Percentiles rank a stretch among this genome's conserved stretches.
Evolutionary conservation across 2,113 vertebrate species (phyloP).

Genomic region (Tetrao urogallus): DNA sequence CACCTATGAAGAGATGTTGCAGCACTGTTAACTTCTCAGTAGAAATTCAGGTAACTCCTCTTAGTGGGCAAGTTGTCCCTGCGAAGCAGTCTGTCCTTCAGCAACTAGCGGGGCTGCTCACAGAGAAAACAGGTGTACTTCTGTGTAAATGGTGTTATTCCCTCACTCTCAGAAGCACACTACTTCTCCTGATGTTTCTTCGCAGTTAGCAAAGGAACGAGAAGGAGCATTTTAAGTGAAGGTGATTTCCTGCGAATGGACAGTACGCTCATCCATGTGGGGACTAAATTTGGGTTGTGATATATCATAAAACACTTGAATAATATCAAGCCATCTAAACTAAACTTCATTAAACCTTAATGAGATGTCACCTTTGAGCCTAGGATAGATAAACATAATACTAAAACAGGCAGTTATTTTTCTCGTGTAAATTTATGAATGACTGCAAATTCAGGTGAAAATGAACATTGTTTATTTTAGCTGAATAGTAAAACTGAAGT

Average conservation of each 20-base stretch:
- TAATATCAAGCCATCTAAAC: not conserved
- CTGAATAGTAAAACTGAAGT: not conserved
- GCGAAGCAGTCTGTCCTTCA: not conserved
- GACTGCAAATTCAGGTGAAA: constrained; percentile 4
- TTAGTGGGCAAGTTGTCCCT: not conserved
- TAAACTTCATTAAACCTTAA: not conserved
- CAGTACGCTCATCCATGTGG: not conserved
- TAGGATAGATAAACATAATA: not conserved
- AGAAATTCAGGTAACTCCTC: not conserved
- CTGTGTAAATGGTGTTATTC: not conserved
- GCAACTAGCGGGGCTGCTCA: not conserved
- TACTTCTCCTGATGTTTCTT: not conserved
- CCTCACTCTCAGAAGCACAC: not conserved
- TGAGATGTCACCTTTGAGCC: not conserved
- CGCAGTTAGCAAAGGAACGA: not conserved
- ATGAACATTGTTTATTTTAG: not conserved
- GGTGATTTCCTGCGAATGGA: not conserved
- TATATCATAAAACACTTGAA: not conserved
- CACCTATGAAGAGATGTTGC: not conserved
- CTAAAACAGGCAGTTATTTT: not conserved
- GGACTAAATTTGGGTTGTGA: not conserved
- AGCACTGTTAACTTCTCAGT: not conserved
- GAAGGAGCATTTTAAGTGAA: not conserved
- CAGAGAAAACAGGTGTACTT: not conserved
- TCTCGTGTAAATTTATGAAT: not conserved